Evolutionary conservation across 2,888 invertebrate genomes (phyloP), one percentile per base, ranked within the genome.

Genomic region (Phasia obesa): DNA sequence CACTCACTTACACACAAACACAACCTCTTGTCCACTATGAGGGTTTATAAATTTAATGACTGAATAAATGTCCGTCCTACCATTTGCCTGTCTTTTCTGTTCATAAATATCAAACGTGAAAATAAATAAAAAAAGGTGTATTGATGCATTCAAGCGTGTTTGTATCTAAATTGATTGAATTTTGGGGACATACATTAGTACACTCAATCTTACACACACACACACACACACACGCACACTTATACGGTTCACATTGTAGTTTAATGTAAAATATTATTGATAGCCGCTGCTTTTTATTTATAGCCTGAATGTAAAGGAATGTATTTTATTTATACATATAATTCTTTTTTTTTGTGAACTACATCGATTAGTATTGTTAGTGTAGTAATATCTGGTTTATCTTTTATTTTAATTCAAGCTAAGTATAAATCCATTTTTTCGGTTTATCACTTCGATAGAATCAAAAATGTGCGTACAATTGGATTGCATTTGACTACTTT

Each of bases 151-250:
- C 76, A 84, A 71, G 31, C 65, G 75, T 65, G 55, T 71, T 85
- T 84, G 81, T 82, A 81, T 82, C 81, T 78, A 82, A 84, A 81
- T 84, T 81, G 81, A 85, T 83, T 81, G 81, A 78, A 81, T 76
- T 76, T 85, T 84, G 85, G 85, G 79, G 84, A 84, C 85, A 85
- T 73, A 67, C 77, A 81, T 73, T 67, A 77, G 47, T 57, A 67
- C 67, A 69, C 75, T 42, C 51, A 53, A 55, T 51, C 42, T 13
- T 4, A 42, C 38, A 4, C 4, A 42, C 38, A 35, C 38, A 42
- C 27, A n/a, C n/a, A n/a, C 27, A 5, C 51, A 25, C 51, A 11
- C 53, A 31, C 17, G 55, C 53, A 44, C 23, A 4, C 17, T 65
- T n/a, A 23, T 31, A 55, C 21, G 21, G 4, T 17, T 44, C 51